These are phyloP conservation scores for Rhinopomastus cyanomelas DNA, from an alignment of 2,113 vertebrate species.

Conservation along the genomic window DNA sequence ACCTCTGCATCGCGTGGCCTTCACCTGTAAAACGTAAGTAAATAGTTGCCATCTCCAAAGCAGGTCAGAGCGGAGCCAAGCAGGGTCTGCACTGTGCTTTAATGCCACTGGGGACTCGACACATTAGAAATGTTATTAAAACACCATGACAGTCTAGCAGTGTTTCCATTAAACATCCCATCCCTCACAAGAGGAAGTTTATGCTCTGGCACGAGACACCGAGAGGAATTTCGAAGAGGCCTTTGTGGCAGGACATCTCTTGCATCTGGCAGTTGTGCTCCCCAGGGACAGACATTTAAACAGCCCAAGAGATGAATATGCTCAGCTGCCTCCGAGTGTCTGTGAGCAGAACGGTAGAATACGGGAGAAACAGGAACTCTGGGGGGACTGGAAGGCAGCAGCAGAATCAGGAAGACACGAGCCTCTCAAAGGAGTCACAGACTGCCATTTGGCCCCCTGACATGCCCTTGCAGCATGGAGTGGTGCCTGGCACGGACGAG, in stretches of 20 bases:
- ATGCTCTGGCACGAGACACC: slow-evolving; percentile 43
- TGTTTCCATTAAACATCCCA: slow-evolving; percentile 60
- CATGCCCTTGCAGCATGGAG: background rate
- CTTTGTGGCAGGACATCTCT: slow-evolving; percentile 23
- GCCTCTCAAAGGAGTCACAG: background rate
- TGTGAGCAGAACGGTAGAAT: background rate
- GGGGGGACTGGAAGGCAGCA: background rate
- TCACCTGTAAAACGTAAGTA: background rate
- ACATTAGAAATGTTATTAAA: slow-evolving; percentile 59
- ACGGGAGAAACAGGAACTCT: background rate
- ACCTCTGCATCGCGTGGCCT: background rate
- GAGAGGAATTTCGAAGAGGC: slow-evolving; percentile 39
- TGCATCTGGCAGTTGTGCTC: slow-evolving; percentile 7
- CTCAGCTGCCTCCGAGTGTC: background rate
- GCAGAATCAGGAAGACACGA: background rate
- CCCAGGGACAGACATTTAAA: slow-evolving; percentile 3
- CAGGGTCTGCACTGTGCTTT: background rate
- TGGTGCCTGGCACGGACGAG: accelerated
- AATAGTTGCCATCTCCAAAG: slow-evolving; percentile 11
- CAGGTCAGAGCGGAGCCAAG: background rate
- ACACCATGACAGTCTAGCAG: slow-evolving; percentile 17
- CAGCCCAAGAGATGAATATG: background rate
- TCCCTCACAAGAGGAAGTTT: slow-evolving; percentile 50
- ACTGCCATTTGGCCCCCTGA: background rate
- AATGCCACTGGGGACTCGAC: slow-evolving; percentile 24